Base-by-base conservation (phyloP, 2,888 invertebrate genomes). In the Drosophila multiciliata region DNA sequence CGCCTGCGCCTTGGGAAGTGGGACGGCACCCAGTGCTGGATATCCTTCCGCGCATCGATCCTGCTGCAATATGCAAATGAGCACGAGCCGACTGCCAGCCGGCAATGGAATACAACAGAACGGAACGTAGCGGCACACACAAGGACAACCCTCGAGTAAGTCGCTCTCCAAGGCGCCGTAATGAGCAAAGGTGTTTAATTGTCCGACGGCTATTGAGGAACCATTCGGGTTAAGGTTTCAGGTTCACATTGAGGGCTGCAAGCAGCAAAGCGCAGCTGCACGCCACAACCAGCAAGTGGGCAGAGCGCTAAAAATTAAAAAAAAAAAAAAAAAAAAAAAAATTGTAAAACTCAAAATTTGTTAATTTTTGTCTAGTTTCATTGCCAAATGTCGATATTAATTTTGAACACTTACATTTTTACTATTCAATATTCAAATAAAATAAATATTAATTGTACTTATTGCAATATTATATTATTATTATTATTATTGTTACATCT, bases 111-210 rank as follows among this genome's bases (percentile, higher is more conserved):
- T 2, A 57, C 59, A 52, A 15, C 61, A 33, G 6, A 29, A 20
- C 65, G 49, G n/a, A n/a, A 40, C 40, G n/a, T n/a, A n/a, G n/a
- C n/a, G 8, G 33, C 11, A 33, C 9, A 38, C 38, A 54, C 62
- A 40, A 35, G 49, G 72, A 64, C 84, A 75, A 81, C 82, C 82
- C 45, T 45, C 45, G 20, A 45, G 45, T 15, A 7, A 20, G 45
- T 3, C 45, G 45, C 85, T 78, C 74, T 26, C 66, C 55, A 66
- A 54, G 65, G 29, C 65, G 52, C 58, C 53, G 74, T 86, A 88
- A 88, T 88, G 78, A 83, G 89, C 83, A 81, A 82, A 87, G 85
- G 85, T 89, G 87, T 85, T 86, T 86, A 87, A 86, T 86, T 86
- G 87, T 89, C 74, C 73, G 53, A 67, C 63, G 63, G 58, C 60